Base-by-base conservation (phyloP, 2,888 invertebrate species). In the Clivina fossor region DNA sequence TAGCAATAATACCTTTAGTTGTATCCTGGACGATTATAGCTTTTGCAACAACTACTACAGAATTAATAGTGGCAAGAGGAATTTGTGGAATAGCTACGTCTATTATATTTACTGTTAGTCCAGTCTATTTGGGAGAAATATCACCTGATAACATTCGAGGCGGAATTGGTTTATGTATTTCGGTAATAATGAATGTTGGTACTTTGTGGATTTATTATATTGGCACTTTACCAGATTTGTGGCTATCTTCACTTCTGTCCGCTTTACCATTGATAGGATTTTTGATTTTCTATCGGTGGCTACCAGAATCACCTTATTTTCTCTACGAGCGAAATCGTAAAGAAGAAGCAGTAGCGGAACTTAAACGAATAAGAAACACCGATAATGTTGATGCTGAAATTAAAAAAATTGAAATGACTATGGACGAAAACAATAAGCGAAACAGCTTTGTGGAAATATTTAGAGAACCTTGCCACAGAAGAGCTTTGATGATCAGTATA, bases 1-100 rank as follows among this genome's bases (percentile, higher is more conserved):
- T 80, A 28, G 76, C 80, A 11, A 80, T 80, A 0, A 62, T 81
- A 5, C 81, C 83, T 0, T 76, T 80, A 63, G 76, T 79, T 58
- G 37, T 80, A 32, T 79, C 81, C 59, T 83, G 82, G 82, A 67
- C 80, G 26, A 67, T 82, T 56, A 76, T 82, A 64, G 77, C 81
- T 62, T 66, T 75, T 15, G 82, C 82, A 33, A 74, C 75, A 57
- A 77, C 78, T 2, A 78, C 80, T 1, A 70, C 75, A 32, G 64
- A 78, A 32, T 73, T 82, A 5, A 81, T 80, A 68, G 74, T 76
- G 3, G 76, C 82, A 1, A 71, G 82, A 37, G 77, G 81, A 72
- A 77, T 81, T 69, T 78, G 79, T 38, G 82, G 82, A 0, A 69
- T 82, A 8, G 81, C 81, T 2, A 80, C 32, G 1, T 48, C 43